Percentiles rank a stretch among this genome's conserved stretches.
These are phyloP conservation scores for Eptatretus burgeri DNA, from an alignment of 2,113 vertebrate genomes.

Conservation along the genomic window DNA sequence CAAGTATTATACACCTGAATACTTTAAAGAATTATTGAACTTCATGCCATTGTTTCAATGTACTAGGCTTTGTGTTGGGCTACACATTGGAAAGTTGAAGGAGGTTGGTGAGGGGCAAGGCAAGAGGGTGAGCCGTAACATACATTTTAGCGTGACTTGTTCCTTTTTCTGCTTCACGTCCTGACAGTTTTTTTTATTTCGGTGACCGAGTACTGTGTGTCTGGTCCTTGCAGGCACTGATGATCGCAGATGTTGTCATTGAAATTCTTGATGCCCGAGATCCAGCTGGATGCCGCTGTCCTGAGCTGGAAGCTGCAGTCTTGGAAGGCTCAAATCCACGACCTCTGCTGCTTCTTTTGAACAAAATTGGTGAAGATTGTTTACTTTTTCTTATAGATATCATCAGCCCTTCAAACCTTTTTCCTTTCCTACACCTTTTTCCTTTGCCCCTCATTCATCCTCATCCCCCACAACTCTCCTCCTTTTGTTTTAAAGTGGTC, in stretches of 20 bases:
- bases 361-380: slow-evolving; percentile 44
- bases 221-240: slow-evolving; percentile 30
- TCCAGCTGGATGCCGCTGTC: slow-evolving; percentile 54
- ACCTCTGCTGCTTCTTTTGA: slow-evolving; percentile 47
- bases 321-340: slow-evolving; percentile 26
- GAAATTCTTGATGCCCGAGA: slow-evolving; percentile 87
- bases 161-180: too few relatives aligned
- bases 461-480: slow-evolving; percentile 18
- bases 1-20: too few relatives aligned
- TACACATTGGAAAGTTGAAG: too few relatives aligned
- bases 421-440: too few relatives aligned
- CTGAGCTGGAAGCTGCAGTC: slow-evolving; percentile 45
- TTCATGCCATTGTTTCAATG: too few relatives aligned
- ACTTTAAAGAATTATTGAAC: too few relatives aligned
- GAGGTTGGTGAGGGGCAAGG: too few relatives aligned
- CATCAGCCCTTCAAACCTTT: neutral
- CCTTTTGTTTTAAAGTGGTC: neutral
- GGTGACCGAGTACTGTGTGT: neutral
- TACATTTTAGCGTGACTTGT: too few relatives aligned
- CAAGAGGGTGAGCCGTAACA: too few relatives aligned
- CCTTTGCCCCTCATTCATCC: too few relatives aligned
- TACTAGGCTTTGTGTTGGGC: too few relatives aligned
- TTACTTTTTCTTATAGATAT: neutral
- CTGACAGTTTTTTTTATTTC: neutral
- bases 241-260: slow-evolving; percentile 44